phyloP scores from a whole-genome alignment of 2,797 vertebrate genomes.

The Lateolabrax maculatus region DNA sequence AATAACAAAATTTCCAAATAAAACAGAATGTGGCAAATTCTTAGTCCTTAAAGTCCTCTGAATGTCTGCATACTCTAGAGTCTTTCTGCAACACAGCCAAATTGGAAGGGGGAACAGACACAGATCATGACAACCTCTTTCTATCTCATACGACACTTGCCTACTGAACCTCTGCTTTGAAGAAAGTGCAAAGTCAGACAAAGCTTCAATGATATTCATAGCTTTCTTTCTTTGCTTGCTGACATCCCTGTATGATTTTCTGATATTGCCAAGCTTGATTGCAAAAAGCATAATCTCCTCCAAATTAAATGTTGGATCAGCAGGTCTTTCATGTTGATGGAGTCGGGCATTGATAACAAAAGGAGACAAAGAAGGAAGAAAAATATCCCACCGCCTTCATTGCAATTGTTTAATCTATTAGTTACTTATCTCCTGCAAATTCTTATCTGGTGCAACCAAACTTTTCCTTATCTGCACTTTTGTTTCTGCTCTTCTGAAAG shows the following conservation, averaged over 20 bases:
- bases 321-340: slow-evolving; percentile 67
- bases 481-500: slow-evolving; percentile 3
- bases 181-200: slow-evolving; percentile 60
- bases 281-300: slow-evolving; percentile 61
- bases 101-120: too few relatives aligned
- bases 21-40: too few relatives aligned
- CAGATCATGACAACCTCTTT: too few relatives aligned
- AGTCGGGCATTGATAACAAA: slow-evolving; percentile 52
- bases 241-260: slow-evolving; percentile 45
- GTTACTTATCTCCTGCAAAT: slow-evolving; percentile 48
- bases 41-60: too few relatives aligned
- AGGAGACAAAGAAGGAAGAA: slow-evolving; percentile 13
- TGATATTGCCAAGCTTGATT: slow-evolving; percentile 52
- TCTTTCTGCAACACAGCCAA: too few relatives aligned
- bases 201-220: slow-evolving; percentile 63
- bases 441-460: slow-evolving; percentile 34
- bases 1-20: too few relatives aligned
- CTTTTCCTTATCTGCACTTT: slow-evolving; percentile 20
- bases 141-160: background rate
- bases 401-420: slow-evolving; percentile 38
- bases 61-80: too few relatives aligned
- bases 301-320: slow-evolving; percentile 67
- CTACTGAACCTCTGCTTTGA: slow-evolving; percentile 43
- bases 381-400: slow-evolving; percentile 21
- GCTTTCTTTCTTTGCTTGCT: slow-evolving; percentile 44